Evolutionary conservation across 2,113 vertebrate genomes (phyloP).

Genomic region (Sporophila hypoxantha): DNA sequence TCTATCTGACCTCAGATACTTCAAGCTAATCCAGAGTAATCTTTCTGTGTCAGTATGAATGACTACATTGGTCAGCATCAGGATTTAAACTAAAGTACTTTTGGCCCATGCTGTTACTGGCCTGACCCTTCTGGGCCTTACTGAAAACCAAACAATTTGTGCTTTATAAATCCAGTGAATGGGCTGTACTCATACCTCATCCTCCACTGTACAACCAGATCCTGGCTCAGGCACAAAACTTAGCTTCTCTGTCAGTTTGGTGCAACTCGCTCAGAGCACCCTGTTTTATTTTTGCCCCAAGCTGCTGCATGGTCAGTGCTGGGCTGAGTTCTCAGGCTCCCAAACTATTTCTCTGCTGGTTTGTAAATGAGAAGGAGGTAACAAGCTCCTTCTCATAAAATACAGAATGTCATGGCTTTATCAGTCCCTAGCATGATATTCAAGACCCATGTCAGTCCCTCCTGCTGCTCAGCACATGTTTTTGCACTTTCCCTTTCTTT

Average conservation of each 20-base stretch:
- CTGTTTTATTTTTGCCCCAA: background rate
- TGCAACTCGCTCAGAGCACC: background rate
- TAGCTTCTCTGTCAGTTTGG: background rate
- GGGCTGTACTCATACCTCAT: background rate
- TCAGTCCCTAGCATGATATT: background rate
- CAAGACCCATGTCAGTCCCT: background rate
- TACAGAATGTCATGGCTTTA: background rate
- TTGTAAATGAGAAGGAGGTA: background rate
- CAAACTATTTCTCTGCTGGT: background rate
- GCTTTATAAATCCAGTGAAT: constrained; percentile 29
- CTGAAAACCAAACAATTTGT: constrained; percentile 42
- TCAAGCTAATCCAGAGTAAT: constrained; percentile 1
- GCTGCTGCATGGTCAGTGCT: background rate
- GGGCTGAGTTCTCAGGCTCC: background rate
- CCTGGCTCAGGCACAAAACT: background rate
- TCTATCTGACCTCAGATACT: constrained; percentile 5
- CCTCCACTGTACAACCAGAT: background rate
- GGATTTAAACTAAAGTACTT: constrained; percentile 40
- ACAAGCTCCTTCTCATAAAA: background rate
- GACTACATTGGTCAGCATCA: background rate
- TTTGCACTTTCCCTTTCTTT: background rate
- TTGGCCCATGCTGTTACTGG: background rate
- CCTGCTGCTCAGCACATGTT: background rate
- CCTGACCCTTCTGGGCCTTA: constrained; percentile 1
- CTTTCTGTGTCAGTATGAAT: constrained; percentile 6